phyloP scores from a whole-genome alignment of 2,113 vertebrate species.

The Vulpes vulpes region DNA sequence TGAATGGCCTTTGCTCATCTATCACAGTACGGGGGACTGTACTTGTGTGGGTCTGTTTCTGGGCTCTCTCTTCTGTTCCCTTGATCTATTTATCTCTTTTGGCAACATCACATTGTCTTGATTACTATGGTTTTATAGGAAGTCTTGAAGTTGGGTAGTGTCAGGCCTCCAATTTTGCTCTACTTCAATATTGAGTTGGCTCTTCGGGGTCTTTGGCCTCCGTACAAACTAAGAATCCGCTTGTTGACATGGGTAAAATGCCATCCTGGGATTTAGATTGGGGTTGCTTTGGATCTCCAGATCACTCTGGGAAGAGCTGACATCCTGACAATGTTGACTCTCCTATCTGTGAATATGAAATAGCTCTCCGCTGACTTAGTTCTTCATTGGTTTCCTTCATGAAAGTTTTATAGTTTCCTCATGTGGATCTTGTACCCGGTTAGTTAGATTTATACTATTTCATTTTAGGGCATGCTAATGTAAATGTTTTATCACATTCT shows the following conservation, averaged over 20 bases:
- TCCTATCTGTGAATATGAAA: neutral
- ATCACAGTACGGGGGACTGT: neutral
- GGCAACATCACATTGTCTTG: rapidly evolving
- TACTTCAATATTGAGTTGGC: neutral
- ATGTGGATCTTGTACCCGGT: neutral
- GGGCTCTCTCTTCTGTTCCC: neutral
- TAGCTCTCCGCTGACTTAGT: neutral
- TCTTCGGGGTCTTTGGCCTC: neutral
- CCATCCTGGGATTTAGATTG: neutral
- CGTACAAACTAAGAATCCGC: neutral
- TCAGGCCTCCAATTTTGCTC: neutral
- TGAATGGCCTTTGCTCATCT: rapidly evolving
- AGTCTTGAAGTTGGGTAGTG: neutral
- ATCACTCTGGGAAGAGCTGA: neutral
- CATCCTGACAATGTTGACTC: neutral
- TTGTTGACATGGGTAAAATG: neutral
- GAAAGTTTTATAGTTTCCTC: neutral
- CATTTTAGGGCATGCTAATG: neutral
- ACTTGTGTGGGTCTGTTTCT: neutral
- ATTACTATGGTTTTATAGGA: neutral
- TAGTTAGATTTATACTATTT: neutral
- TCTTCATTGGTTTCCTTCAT: neutral
- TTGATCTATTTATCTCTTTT: neutral
- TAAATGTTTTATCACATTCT: neutral
- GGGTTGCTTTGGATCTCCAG: neutral